Base-by-base conservation (phyloP, 1,140 invertebrate species). In the Ostrea edulis region DNA sequence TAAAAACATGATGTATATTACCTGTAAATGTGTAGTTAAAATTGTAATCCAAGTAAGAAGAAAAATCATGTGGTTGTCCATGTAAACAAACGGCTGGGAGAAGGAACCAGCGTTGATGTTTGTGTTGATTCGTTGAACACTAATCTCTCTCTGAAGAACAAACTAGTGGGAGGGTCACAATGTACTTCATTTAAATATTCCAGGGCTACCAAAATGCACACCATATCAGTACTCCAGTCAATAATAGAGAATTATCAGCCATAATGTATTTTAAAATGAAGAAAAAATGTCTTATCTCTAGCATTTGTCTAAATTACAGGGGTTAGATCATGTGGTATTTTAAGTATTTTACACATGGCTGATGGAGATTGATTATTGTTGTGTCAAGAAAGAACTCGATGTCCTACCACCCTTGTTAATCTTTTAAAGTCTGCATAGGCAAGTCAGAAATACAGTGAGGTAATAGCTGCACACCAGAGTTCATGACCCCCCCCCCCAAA, bases 171-270 rank as follows among this genome's bases (percentile, higher is more conserved):
- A 77, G 68, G 25, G 12, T 77, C 68, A 12, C 25, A 25, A 25
- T 77, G 25, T 77, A 77, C 68, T 77, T 77, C 25, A 77, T 77
- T 77, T 77, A 77, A 77, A 77, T 77, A 77, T 77, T 77, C 68
- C 25, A 77, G 25, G 12, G 29, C 68, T 9, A 29, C 68, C 68
- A 29, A 25, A 71, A 35, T 29, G 68, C 55, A 62, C 55, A 62
- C 55, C 22, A 12, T 77, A 77, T 77, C 68, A 77, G 68, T 77
- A 14, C 14, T 77, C 22, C 7, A 14, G 22, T 12, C 25, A 77
- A 77, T 77, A 77, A 77, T 77, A 29, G 22, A 77, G 25, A 71
- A 77, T 77, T 14, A 29, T 25, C 22, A 25, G 29, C 25, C 25
- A 17, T 77, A 77, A 71, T 71, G 65, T 71, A 12, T 71, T 71